Percentiles rank a stretch among this genome's conserved stretches.
phyloP scores from a whole-genome alignment of 1,140 invertebrate genomes.

The Drosophila asahinai region DNA sequence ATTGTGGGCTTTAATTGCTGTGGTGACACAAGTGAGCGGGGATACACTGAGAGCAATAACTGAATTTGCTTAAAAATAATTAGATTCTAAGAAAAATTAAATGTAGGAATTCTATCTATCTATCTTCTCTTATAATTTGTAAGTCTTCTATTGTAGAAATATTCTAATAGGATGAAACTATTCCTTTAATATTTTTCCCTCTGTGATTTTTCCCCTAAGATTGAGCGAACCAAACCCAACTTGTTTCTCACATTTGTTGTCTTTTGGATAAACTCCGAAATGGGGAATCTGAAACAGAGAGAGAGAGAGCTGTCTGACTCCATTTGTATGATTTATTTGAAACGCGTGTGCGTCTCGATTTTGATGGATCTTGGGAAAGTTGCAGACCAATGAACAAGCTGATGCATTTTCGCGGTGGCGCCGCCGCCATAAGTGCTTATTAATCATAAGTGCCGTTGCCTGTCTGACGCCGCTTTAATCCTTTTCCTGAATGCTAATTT shows the following conservation, averaged over 20 bases:
- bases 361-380: constrained; percentile 60
- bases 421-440: constrained; percentile 52
- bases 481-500: constrained; percentile 53
- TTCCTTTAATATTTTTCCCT: neutral
- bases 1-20: constrained; percentile 68
- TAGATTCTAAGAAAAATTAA: neutral
- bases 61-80: neutral
- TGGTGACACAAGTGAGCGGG: constrained; percentile 64
- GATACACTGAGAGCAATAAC: constrained; percentile 8
- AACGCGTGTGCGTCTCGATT: constrained; percentile 52
- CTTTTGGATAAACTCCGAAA: constrained; percentile 6
- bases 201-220: neutral
- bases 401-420: constrained; percentile 27
- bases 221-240: constrained; percentile 8
- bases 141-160: too few species aligned
- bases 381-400: constrained; percentile 31
- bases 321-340: constrained; percentile 68
- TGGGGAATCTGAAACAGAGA: constrained; percentile 2
- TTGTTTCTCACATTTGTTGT: constrained; percentile 49
- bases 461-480: constrained; percentile 25
- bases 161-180: too few species aligned
- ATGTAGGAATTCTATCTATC: neutral
- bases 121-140: neutral
- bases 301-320: constrained; percentile 20
- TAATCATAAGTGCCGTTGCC: constrained; percentile 45